Base-by-base conservation (phyloP, 2,888 invertebrate genomes). In the Sarcophaga carnaria region DNA sequence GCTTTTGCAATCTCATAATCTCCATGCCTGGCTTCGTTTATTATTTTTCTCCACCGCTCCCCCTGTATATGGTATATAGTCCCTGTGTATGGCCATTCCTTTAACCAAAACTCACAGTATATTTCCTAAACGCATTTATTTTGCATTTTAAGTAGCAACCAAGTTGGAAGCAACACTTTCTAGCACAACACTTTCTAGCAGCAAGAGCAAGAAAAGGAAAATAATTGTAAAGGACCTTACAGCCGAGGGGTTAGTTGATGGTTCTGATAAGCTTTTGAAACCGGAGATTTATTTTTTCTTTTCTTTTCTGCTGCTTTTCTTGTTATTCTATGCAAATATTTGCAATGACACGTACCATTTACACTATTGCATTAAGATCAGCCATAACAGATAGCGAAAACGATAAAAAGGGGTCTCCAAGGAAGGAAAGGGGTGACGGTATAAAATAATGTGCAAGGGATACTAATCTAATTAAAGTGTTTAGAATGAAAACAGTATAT, bases 81-180 rank as follows among this genome's bases (percentile, higher is more conserved):
- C 37, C 8, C 37, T 37, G 37, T 37, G 37, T 37, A 37, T 37
- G 37, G 10, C 37, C 37, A 37, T 54, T 12, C 20, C 22, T n/a
- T 25, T 14, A 59, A 14, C 90, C 90, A 90, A 89, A 90, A 89
- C 86, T 88, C 89, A 88, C 88, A 90, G 89, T 90, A 90, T 89
- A 89, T 89, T 91, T 91, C 90, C 90, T 89, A 88, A 85, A 89
- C 88, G 90, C 90, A 89, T 89, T 90, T 70, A 89, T 87, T 90
- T 88, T 87, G 86, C 84, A 87, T 88, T 81, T 85, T 59, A 79
- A 83, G 79, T 69, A 59, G 83, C 59, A 49, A n/a, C n/a, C 70
- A 79, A 76, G 85, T 83, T 78, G 63, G 67, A 25, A 77, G 66
- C 66, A 82, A 78, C 62, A 82, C 54, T 45, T 81, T 37, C 37